phyloP scores from a whole-genome alignment of 2,797 vertebrate genomes.

The Megalops cyprinoides region DNA sequence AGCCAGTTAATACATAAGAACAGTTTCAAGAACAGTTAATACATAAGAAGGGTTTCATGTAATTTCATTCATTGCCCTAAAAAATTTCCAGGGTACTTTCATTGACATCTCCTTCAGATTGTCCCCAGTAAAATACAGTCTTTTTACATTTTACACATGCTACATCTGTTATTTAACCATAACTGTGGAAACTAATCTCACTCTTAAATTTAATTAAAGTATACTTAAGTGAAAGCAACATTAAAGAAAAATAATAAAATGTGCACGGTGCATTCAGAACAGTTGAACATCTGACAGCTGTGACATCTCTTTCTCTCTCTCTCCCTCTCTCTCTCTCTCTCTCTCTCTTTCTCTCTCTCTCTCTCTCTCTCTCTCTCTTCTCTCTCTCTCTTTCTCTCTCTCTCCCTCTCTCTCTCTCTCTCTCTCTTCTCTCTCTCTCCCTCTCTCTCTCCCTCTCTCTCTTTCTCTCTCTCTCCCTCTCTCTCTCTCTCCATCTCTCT shows the following conservation, averaged over 20 bases:
- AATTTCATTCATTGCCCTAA: not conserved
- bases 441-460: not conserved
- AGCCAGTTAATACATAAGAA: not conserved
- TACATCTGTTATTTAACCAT: no score
- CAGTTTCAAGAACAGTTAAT: not conserved
- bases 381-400: no score
- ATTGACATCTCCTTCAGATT: no score
- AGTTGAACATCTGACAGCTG: no score
- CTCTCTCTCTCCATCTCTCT: not conserved
- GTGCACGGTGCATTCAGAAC: no score
- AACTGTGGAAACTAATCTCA: no score
- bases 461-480: not conserved
- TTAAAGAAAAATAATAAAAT: no score
- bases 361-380: no score
- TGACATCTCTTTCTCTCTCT: not conserved
- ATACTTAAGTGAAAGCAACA: no score
- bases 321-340: not conserved
- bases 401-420: not conserved
- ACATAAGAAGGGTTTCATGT: not conserved
- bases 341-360: not conserved
- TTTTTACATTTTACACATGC: no score
- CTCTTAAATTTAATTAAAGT: no score
- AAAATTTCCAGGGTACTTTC: not conserved
- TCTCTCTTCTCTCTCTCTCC: not conserved
- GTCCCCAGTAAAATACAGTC: no score